Evolutionary conservation across 2,797 vertebrate genomes (phyloP).

Genomic region (Cryptoblepharus egeriae): DNA sequence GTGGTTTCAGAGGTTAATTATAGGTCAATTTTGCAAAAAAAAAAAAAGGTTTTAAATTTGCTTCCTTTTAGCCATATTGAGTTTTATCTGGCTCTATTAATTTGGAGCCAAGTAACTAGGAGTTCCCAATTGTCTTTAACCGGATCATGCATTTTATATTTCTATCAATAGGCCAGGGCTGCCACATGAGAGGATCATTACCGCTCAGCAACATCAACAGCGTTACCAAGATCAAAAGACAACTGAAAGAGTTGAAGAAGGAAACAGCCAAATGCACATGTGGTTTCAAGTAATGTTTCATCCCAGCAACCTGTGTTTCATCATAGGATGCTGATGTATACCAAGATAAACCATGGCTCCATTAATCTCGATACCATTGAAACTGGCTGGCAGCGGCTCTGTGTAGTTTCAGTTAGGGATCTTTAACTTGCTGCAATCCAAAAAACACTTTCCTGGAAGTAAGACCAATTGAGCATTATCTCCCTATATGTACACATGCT

Average conservation of each 20-base stretch:
- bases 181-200: constrained; percentile 48
- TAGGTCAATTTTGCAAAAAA: background rate
- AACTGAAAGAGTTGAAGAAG: constrained; percentile 43
- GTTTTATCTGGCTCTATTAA: constrained; percentile 23
- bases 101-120: constrained; percentile 46
- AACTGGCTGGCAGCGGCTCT: too few species aligned
- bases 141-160: constrained; percentile 45
- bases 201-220: constrained; percentile 44
- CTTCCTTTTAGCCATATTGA: constrained; percentile 41
- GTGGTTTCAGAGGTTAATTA: constrained; percentile 45
- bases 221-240: constrained; percentile 50
- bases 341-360: too few species aligned
- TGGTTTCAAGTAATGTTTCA: background rate
- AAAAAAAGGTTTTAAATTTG: constrained; percentile 35
- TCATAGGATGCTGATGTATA: background rate
- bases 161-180: constrained; percentile 39
- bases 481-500: too few species aligned
- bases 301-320: background rate
- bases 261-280: constrained; percentile 35
- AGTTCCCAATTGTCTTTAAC: constrained; percentile 38
- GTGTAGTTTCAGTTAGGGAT: too few species aligned
- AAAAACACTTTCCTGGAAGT: too few species aligned
- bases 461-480: too few species aligned
- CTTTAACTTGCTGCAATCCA: too few species aligned
- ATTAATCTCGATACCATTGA: too few species aligned